A percentile compares a stretch with the other conserved stretches of the same genome.
These are phyloP conservation scores for Aplysina aerophoba DNA, from an alignment of 37 sponge, comb jelly and placozoan genomes.

Conservation along the genomic window DNA sequence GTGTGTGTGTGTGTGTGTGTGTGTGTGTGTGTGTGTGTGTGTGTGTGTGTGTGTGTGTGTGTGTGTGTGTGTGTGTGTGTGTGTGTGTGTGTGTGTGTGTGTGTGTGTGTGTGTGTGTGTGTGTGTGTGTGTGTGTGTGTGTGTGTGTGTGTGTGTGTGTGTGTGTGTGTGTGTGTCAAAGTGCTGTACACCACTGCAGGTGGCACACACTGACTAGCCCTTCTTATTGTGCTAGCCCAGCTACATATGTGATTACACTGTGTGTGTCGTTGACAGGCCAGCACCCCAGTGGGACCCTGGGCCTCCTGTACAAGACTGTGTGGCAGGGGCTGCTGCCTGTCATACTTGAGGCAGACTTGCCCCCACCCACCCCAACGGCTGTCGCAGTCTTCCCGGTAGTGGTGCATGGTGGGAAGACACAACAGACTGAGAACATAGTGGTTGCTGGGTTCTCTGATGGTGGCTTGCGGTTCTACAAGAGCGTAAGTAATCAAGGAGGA, in stretches of 20 bases:
- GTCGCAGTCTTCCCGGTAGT: background rate
- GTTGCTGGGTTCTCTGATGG: constrained; percentile 84
- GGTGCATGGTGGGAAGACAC: background rate
- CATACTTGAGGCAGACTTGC: background rate
- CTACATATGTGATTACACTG: no score
- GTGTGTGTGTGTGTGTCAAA: background rate
- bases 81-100: constrained; percentile 1
- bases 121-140: background rate
- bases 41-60: background rate
- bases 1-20: background rate
- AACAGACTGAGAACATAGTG: constrained; percentile 42
- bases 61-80: background rate
- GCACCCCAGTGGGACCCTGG: background rate
- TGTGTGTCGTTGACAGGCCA: no score
- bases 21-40: background rate
- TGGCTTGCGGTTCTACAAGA: constrained; percentile 63
- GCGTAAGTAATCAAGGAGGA: constrained; percentile 48
- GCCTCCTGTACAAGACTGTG: constrained; percentile 2
- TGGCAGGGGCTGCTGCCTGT: constrained; percentile 12
- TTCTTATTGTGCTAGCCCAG: no score
- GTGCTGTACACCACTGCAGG: no score
- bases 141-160: constrained; percentile 19
- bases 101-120: constrained; percentile 6
- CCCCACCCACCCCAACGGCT: background rate
- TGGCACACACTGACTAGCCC: no score